Evolutionary conservation across 2,113 vertebrate genomes (phyloP), one percentile per base, ranked within the genome.

Genomic region (Coptodon bakossiorum): DNA sequence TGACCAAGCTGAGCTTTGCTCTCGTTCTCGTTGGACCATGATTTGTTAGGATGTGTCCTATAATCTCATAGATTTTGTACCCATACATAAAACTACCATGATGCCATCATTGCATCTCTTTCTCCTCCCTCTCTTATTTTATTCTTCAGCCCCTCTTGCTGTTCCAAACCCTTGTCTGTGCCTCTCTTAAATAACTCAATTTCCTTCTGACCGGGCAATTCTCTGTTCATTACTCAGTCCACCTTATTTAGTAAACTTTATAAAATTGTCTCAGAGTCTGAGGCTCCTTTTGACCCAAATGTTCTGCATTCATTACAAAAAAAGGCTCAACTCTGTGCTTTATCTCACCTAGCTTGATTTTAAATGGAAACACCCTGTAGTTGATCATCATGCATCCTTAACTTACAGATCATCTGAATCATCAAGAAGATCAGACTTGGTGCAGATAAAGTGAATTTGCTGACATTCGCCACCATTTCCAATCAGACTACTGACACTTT

Each of bases 81-180:
- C 56, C 27, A 29, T 59, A 59, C 13, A 59, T 59, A 59, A 6
- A 59, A 7, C 1, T 16, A 29, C 27, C 56, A 59, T 59, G 3
- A 59, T 16, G 1, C 13, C 56, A 59, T 57, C 24, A 5, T 59
- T 59, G 56, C 56, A 59, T 59, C 56, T 29, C 27, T 59, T 59
- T 29, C 27, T 59, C 27, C 56, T 59, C 0, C 13, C 9, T 0
- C 56, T 29, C 56, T 0, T 59, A 2, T 16, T 29, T 59, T 29
- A 29, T 29, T 59, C 56, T 29, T 1, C 27, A 29, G 56, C 27
- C 56, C 56, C 27, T 29, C 24, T 59, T 59, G 13, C 13, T 16
- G 24, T 59, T 14, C 24, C 56, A 59, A 59, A 29, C 56, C 1
- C 0, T 59, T 29, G 56, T 3, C 56, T 29, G 7, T 0, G 1